Evolutionary conservation across 2,888 invertebrate genomes (phyloP), one percentile per base, ranked within the genome.

Genomic region (Asteroscopus sphinx): DNA sequence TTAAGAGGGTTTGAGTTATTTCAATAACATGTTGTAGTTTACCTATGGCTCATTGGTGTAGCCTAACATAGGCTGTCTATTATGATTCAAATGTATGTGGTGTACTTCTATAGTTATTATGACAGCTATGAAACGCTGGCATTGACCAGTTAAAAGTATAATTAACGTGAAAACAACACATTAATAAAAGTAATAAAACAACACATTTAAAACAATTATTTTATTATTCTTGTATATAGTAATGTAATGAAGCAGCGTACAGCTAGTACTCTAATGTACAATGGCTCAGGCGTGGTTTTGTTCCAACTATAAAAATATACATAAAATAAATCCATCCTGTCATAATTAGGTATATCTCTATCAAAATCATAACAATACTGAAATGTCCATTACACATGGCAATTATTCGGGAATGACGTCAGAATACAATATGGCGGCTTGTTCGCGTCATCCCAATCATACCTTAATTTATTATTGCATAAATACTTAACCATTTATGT

Each of bases 191-290:
- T 28, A 87, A 83, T 83, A 73, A 91, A 86, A 87, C 76, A 59
- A 68, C 48, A 71, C 57, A 54, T 82, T 91, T 83, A 89, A 93
- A 93, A 93, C 93, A 93, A 93, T 92, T 91, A 91, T 89, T 90
- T 92, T 89, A 89, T 90, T 91, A 88, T 88, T 91, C 81, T 89
- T 90, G 90, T 92, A 89, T 90, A 89, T 90, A 87, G 86, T 90
- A 87, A 88, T 90, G 86, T 87, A 86, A 87, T 90, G 90, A 92
- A 92, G 92, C 92, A 79, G 87, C 87, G 84, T 88, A 91, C 88
- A 88, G 73, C 87, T 89, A 90, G 88, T 88, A 86, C 85, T 85
- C 89, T 92, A 92, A 87, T 81, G 85, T 89, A 89, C 83, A 85
- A 80, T 81, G 88, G 84, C 83, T 81, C 83, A 82, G 85, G 83